Percentiles rank a stretch among this genome's conserved stretches.
Conservation (phyloP, 1,140 invertebrate species). For the Drosophila trapezifrons region DNA sequence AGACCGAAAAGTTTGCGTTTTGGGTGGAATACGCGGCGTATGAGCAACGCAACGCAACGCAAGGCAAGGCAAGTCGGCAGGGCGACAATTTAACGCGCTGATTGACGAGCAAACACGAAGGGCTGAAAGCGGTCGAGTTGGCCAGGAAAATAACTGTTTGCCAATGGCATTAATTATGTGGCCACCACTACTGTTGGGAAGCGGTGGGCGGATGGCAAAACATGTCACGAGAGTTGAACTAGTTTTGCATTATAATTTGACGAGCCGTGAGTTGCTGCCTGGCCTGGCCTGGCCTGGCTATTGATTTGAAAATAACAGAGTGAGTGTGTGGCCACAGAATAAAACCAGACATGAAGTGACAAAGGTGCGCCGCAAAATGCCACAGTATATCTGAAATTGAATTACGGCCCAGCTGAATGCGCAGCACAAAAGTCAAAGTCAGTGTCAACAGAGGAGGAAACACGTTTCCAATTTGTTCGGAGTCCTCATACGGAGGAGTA, state of each 20-base stretch:
- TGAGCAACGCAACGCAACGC: conserved; percentile 38
- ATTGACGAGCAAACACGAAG: conserved; percentile 59
- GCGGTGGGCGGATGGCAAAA: not conserved
- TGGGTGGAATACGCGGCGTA: conserved; percentile 46
- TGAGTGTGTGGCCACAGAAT: conserved; percentile 22
- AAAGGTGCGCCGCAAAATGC: conserved; percentile 44
- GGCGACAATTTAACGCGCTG: conserved; percentile 60
- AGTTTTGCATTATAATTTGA: conserved; percentile 58
- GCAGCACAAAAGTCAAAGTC: conserved; percentile 59
- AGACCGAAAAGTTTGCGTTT: conserved; percentile 40
- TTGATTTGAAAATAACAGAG: conserved; percentile 48
- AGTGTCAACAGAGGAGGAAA: conserved; percentile 48
- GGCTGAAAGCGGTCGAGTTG: conserved; percentile 17
- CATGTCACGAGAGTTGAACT: conserved; percentile 26
- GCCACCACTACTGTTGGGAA: not conserved
- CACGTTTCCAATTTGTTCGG: conserved; percentile 74
- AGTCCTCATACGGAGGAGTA: conserved; percentile 15
- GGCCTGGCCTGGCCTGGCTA: not conserved
- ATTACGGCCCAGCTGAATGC: conserved; percentile 65
- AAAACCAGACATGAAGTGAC: conserved; percentile 17
- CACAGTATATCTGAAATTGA: conserved; percentile 60
- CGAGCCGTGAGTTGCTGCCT: conserved; percentile 11
- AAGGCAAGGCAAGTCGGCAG: not conserved
- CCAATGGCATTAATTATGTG: conserved; percentile 49
- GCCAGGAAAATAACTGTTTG: conserved; percentile 36